phyloP scores from a whole-genome alignment of 2,888 invertebrate genomes.

The Punctoribates punctum region DNA sequence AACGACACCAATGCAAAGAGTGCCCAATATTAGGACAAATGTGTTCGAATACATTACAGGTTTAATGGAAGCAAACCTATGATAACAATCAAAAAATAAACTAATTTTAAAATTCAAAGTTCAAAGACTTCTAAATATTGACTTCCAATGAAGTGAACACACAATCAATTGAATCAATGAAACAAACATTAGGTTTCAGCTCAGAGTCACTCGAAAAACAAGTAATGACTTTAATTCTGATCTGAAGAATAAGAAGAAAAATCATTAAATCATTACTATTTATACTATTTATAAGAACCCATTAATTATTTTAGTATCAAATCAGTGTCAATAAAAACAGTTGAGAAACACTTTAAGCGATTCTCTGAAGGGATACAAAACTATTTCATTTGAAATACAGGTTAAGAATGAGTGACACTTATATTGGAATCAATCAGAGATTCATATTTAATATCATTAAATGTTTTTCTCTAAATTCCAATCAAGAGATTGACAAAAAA shows the following conservation, averaged over 20 bases:
- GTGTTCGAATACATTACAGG: conserved; percentile 1
- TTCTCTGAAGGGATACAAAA: conserved; percentile 17
- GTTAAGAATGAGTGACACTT: background rate
- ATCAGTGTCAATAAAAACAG: conserved; percentile 22
- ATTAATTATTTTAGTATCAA: conserved; percentile 27
- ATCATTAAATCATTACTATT: background rate
- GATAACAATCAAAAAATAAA: conserved; percentile 10
- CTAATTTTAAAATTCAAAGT: conserved; percentile 13
- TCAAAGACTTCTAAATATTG: conserved; percentile 23
- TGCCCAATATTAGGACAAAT: conserved; percentile 25
- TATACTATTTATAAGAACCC: background rate
- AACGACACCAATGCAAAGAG: conserved; percentile 32
- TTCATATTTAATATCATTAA: conserved; percentile 1
- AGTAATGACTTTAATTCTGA: conserved; percentile 17
- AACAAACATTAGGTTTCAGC: background rate
- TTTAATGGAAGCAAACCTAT: background rate
- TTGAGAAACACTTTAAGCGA: background rate
- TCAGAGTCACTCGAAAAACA: background rate
- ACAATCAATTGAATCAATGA: background rate
- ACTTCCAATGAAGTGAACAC: background rate
- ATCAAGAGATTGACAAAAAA: background rate
- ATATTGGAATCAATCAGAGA: background rate
- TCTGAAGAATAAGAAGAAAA: conserved; percentile 14
- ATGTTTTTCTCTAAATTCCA: too few relatives aligned
- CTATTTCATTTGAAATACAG: conserved; percentile 14